phyloP scores from a whole-genome alignment of 2,113 vertebrate genomes.

The Nanorana parkeri region DNA sequence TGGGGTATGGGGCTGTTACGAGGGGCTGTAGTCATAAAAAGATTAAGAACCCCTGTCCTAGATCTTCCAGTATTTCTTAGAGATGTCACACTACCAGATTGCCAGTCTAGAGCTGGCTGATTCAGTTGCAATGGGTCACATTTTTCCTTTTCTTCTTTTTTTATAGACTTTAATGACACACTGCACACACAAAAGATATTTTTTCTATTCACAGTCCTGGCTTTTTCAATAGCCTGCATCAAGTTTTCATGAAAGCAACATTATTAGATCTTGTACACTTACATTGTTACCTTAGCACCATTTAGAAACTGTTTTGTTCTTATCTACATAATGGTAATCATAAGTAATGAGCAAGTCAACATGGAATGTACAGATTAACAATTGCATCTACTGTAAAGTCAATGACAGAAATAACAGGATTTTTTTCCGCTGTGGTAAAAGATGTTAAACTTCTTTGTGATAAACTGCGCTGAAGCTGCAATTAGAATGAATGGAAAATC shows the following conservation, averaged over 20 bases:
- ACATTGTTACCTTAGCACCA: not conserved
- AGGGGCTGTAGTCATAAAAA: no score
- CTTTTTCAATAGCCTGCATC: not conserved
- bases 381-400: not conserved
- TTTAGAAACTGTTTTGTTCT: slow-evolving; percentile 42
- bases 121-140: no score
- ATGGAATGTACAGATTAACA: slow-evolving; percentile 21
- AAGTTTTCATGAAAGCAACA: not conserved
- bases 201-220: slow-evolving; percentile 3
- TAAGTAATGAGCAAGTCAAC: slow-evolving; percentile 34
- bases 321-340: slow-evolving; percentile 39
- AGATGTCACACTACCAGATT: no score
- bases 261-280: slow-evolving; percentile 14
- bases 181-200: not conserved
- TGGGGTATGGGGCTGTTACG: no score
- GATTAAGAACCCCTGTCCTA: no score
- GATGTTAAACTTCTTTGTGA: slow-evolving; percentile 14
- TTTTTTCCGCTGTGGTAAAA: slow-evolving; percentile 4
- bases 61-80: no score
- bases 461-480: not conserved
- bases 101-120: no score
- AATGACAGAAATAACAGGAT: not conserved
- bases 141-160: no score
- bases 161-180: not conserved
- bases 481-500: slow-evolving; percentile 30